These are phyloP conservation scores for Oreotragus oreotragus DNA, from an alignment of 2,113 vertebrate species.

Conservation along the genomic window DNA sequence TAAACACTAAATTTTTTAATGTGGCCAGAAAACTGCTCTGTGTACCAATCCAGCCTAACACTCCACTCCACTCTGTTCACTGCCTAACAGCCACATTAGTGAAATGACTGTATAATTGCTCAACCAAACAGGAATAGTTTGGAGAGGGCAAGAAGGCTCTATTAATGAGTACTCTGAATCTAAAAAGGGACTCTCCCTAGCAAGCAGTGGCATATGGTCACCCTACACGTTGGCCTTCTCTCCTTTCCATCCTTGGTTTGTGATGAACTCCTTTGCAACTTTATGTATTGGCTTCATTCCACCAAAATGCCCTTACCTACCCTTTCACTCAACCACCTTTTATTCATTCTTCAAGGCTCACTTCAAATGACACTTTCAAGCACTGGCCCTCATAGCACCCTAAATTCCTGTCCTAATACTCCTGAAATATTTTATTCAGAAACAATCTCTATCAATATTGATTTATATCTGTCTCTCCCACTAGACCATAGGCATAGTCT, in stretches of 20 bases:
- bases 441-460: not conserved
- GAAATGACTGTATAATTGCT: not conserved
- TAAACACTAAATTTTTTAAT: not conserved
- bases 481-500: no score
- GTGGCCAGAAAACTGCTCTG: not conserved
- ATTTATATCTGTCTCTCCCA: fast-evolving
- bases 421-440: not conserved
- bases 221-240: not conserved
- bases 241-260: not conserved
- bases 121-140: not conserved
- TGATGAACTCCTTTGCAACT: not conserved
- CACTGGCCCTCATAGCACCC: no score
- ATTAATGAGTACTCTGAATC: not conserved
- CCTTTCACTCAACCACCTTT: not conserved
- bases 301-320: not conserved
- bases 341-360: not conserved
- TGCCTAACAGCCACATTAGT: not conserved
- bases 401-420: not conserved
- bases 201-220: not conserved
- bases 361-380: not conserved
- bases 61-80: not conserved
- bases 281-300: not conserved
- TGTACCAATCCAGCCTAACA: not conserved
- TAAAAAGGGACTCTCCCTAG: not conserved
- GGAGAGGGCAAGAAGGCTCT: not conserved